Conservation (phyloP, 2,113 vertebrate genomes). For the Melozone crissalis region DNA sequence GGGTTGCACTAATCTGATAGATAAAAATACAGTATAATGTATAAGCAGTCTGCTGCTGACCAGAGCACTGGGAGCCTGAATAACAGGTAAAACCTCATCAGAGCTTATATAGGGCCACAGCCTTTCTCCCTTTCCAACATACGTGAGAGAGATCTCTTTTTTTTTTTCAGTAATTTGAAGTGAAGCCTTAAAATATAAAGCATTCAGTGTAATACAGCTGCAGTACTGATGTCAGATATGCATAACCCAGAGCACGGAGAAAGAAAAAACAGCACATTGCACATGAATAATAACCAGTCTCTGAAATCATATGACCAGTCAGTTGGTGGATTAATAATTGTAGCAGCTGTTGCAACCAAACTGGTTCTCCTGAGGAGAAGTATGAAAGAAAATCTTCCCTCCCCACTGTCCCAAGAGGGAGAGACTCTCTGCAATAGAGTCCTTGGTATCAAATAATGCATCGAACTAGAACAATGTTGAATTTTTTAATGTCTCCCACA, state of each 20-base stretch:
- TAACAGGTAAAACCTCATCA: background rate
- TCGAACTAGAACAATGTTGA: background rate
- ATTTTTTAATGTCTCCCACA: background rate
- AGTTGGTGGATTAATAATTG: background rate
- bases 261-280: background rate
- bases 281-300: background rate
- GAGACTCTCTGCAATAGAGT: background rate
- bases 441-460: background rate
- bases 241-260: background rate
- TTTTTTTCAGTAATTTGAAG: background rate
- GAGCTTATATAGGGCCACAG: background rate
- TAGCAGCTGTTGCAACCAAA: background rate
- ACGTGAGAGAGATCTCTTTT: background rate
- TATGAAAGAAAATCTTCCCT: background rate
- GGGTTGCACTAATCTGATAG: background rate
- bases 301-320: background rate
- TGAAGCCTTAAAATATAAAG: background rate
- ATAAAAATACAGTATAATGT: background rate
- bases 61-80: background rate
- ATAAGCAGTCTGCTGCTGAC: background rate
- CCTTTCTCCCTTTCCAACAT: background rate
- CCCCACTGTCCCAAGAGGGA: background rate
- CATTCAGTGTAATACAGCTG: background rate
- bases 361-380: background rate
- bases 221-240: background rate